Percentiles rank a stretch among this genome's conserved stretches.
Evolutionary conservation across 2,113 vertebrate species (phyloP).

Genomic region (Platycercus adscitus): DNA sequence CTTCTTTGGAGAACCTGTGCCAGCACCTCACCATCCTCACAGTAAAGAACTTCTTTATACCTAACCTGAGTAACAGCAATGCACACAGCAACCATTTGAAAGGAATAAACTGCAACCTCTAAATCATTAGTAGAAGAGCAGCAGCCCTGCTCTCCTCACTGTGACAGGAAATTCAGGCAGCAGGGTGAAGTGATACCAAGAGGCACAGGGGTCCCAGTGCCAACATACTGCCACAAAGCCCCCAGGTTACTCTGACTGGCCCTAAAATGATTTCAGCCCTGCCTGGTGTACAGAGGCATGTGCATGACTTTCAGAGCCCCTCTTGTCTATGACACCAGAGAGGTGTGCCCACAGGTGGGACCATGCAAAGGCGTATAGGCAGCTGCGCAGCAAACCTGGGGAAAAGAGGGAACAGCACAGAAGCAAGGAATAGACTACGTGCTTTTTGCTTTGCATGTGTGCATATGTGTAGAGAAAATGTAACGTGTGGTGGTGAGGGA

Average conservation of each 20-base stretch:
- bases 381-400: background rate
- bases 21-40: background rate
- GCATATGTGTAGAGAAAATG: background rate
- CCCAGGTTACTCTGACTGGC: background rate
- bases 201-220: background rate
- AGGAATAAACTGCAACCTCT: background rate
- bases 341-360: background rate
- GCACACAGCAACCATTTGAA: background rate
- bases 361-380: accelerated
- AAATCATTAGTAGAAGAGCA: background rate
- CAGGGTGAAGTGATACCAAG: background rate
- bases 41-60: background rate
- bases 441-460: background rate
- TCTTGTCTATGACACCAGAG: background rate
- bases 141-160: background rate
- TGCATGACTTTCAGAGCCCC: background rate
- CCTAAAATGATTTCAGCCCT: background rate
- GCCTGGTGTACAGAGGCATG: background rate
- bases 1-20: background rate
- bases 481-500: background rate
- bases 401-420: background rate
- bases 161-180: background rate
- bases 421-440: background rate
- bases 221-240: background rate
- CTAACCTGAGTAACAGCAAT: background rate